Evolutionary conservation across 2,888 invertebrate species (phyloP), one percentile per base, ranked within the genome.

Genomic region (Philaethria dido): DNA sequence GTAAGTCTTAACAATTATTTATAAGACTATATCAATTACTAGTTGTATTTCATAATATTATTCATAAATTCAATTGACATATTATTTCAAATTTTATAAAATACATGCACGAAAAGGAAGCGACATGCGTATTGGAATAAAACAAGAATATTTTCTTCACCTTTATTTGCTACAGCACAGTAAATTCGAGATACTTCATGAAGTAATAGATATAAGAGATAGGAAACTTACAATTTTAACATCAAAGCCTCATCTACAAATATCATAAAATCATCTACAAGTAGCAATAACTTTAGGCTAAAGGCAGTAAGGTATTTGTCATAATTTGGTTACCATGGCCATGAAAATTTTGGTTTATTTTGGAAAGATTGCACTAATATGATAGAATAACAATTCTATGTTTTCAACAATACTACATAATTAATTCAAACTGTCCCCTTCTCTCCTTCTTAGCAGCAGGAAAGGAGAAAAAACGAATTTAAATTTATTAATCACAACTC

Each of bases 361-460:
- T 73, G 73, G 80, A 87, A 89, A 89, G 84, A 88, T 88, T 88
- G 85, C 89, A 76, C 69, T 70, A 69, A 69, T 62, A 62, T 71
- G 84, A 88, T 84, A 78, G 78, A 84, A 84, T 79, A 89, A 89
- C 86, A 82, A 82, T 84, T 83, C 81, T 82, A 85, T 84, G 80
- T 78, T 81, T 78, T 81, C 82, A 80, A 81, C 84, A 87, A 85
- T 85, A 78, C 82, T 82, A 82, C 83, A 81, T 82, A 80, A 84
- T 81, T 80, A 81, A 83, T 86, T 85, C 84, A 89, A 87, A 86
- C 85, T 85, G 84, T 85, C 86, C 88, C 92, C 87, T 90, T 89
- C 84, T 88, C 89, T 88, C 89, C 91, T 87, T 84, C 84, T 84
- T 74, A 82, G 92, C 92, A 89, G 92, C 92, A 86, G 87, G 85